These are phyloP conservation scores for Aptenodytes forsteri DNA, from an alignment of 2,113 vertebrate species.

Conservation along the genomic window DNA sequence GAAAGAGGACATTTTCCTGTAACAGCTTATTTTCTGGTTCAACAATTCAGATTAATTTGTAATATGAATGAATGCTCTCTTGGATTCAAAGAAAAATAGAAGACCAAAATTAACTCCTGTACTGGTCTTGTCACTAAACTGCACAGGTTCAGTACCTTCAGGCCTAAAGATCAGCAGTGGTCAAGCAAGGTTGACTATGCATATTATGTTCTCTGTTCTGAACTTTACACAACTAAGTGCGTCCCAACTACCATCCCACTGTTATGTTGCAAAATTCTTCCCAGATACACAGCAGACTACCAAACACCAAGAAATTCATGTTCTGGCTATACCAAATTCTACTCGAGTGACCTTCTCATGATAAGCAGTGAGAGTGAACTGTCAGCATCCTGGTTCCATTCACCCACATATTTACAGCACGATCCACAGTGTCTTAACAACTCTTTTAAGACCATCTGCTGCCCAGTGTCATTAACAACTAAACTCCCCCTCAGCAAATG, in stretches of 20 bases:
- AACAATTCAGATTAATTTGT: neutral
- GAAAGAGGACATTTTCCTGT: neutral
- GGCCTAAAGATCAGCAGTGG: neutral
- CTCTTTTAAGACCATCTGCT: slow-evolving; percentile 61
- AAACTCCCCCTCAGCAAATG: slow-evolving; percentile 57
- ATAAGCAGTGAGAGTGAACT: slow-evolving; percentile 40
- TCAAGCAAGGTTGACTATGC: neutral
- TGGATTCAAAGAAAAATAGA: neutral
- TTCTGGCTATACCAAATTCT: slow-evolving; percentile 27
- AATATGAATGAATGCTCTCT: neutral
- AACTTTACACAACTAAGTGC: neutral
- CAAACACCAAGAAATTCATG: neutral
- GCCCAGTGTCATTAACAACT: slow-evolving; percentile 64
- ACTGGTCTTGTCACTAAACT: neutral
- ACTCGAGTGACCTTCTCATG: slow-evolving; percentile 16
- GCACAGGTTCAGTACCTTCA: neutral
- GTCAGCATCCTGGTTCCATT: slow-evolving; percentile 37
- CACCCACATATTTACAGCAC: slow-evolving; percentile 66
- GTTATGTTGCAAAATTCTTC: neutral
- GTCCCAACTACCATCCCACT: neutral
- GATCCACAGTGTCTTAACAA: slow-evolving; percentile 54
- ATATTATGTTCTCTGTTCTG: neutral
- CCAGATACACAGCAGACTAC: neutral
- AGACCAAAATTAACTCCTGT: neutral
- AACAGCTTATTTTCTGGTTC: neutral